Evolutionary conservation across 2,888 invertebrate species (phyloP).

Genomic region (Barypeithes pellucidus): DNA sequence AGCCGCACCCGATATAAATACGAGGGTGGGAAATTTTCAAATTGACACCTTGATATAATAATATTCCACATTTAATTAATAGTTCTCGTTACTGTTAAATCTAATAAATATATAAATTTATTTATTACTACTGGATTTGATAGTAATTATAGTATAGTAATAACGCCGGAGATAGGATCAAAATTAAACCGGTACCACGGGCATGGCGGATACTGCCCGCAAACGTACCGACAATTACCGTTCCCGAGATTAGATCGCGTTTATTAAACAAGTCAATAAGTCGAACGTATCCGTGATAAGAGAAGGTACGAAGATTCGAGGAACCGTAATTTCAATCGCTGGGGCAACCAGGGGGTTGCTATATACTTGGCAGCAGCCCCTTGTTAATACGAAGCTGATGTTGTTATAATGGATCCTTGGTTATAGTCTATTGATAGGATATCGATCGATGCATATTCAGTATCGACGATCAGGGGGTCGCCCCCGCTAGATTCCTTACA

Average conservation of each 20-base stretch:
- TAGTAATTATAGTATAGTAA: constrained; percentile 9
- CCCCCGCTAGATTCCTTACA: too few relatives aligned
- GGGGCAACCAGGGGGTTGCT: too few relatives aligned
- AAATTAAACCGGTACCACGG: not conserved
- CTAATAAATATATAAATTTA: too few relatives aligned
- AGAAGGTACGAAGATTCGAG: not conserved
- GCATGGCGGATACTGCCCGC: constrained; percentile 1
- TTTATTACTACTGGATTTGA: constrained; percentile 8
- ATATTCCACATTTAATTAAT: constrained; percentile 2
- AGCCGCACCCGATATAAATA: too few relatives aligned
- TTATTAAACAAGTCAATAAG: constrained; percentile 13
- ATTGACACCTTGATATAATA: not conserved
- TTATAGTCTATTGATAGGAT: too few relatives aligned
- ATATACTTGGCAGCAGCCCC: too few relatives aligned
- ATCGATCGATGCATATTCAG: too few relatives aligned
- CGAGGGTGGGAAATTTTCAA: too few relatives aligned
- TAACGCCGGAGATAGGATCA: not conserved
- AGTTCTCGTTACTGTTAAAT: constrained; percentile 1
- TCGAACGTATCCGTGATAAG: not conserved
- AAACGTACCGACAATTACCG: constrained; percentile 5
- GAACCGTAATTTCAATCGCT: too few relatives aligned
- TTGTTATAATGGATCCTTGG: too few relatives aligned
- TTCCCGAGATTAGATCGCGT: not conserved
- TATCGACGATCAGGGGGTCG: too few relatives aligned
- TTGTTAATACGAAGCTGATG: too few relatives aligned